Percentiles rank a stretch among this genome's conserved stretches.
These are phyloP conservation scores for Nixonia krombeini DNA, from an alignment of 1,140 invertebrate species.

Conservation along the genomic window DNA sequence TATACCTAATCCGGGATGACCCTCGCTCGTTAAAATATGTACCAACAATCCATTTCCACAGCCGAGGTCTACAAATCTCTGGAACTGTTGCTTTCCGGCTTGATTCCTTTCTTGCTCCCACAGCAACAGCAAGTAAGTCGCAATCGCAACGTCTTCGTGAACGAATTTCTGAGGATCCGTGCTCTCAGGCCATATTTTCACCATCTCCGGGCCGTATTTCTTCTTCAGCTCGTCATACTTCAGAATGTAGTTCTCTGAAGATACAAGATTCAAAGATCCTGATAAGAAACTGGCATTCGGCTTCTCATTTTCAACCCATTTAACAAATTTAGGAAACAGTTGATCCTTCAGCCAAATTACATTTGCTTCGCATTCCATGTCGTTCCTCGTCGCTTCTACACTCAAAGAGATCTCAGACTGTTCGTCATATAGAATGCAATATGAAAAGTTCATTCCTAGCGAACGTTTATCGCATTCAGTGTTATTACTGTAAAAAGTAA, in stretches of 20 bases:
- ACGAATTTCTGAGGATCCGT: slow-evolving; percentile 97
- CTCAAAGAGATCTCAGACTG: slow-evolving; percentile 36
- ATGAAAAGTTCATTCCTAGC: slow-evolving; percentile 52
- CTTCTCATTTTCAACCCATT: slow-evolving; percentile 74
- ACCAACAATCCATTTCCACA: slow-evolving; percentile 98
- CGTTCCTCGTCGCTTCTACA: slow-evolving; percentile 32
- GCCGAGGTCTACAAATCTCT: slow-evolving; percentile 92
- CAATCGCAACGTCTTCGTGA: slow-evolving; percentile 96
- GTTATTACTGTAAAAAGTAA: slow-evolving; percentile 46
- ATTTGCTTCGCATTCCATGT: slow-evolving; percentile 56
- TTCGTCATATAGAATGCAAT: slow-evolving; percentile 42
- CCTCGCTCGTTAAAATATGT: slow-evolving; percentile 88
- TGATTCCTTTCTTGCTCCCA: slow-evolving; percentile 76
- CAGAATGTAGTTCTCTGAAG: slow-evolving; percentile 78
- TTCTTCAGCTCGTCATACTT: slow-evolving; percentile 84
- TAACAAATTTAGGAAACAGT: slow-evolving; percentile 77
- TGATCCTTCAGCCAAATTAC: slow-evolving; percentile 72
- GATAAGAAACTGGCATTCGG: slow-evolving; percentile 53
- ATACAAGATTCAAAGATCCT: slow-evolving; percentile 79
- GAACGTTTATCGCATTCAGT: slow-evolving; percentile 43
- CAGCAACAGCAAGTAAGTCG: slow-evolving; percentile 88
- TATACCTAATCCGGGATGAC: slow-evolving; percentile 87
- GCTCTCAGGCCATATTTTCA: slow-evolving; percentile 87
- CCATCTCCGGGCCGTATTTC: slow-evolving; percentile 83
- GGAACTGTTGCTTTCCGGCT: slow-evolving; percentile 64